These are phyloP conservation scores for Armadillidium nasatum DNA, from an alignment of 1,140 invertebrate species.

Conservation along the genomic window DNA sequence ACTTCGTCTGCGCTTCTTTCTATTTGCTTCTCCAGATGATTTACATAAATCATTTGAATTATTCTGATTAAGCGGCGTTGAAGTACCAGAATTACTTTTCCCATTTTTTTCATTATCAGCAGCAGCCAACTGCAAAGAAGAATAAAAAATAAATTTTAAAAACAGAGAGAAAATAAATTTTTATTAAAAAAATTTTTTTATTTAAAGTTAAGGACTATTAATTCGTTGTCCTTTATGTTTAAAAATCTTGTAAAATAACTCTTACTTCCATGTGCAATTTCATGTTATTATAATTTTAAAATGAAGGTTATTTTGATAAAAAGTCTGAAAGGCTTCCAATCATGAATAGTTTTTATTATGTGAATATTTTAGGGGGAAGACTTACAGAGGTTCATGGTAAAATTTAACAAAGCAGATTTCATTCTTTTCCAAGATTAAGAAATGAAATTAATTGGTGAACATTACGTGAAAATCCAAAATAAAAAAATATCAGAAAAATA, in stretches of 20 bases:
- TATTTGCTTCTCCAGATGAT: neutral
- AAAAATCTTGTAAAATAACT: neutral
- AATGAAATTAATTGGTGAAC: too few relatives aligned
- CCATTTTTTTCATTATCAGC: neutral
- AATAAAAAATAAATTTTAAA: neutral
- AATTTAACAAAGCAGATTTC: too few relatives aligned
- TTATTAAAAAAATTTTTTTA: neutral
- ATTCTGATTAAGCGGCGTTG: neutral
- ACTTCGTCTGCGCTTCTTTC: neutral
- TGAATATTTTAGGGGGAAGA: too few relatives aligned
- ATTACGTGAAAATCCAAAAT: too few relatives aligned
- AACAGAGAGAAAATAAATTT: neutral
- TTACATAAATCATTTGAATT: neutral
- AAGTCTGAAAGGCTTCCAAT: too few relatives aligned
- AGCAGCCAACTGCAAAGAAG: neutral
- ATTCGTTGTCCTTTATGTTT: too few relatives aligned
- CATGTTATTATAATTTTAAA: neutral
- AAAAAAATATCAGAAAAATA: too few relatives aligned
- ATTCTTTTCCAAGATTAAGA: too few relatives aligned
- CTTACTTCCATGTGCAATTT: neutral
- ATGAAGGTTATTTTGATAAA: too few relatives aligned
- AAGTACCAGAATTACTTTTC: constrained; percentile 9
- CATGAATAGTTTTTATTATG: too few relatives aligned
- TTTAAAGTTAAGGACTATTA: neutral
- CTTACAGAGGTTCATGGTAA: too few relatives aligned